These are phyloP conservation scores for Anableps anableps DNA, from an alignment of 2,797 vertebrate genomes.

Conservation along the genomic window DNA sequence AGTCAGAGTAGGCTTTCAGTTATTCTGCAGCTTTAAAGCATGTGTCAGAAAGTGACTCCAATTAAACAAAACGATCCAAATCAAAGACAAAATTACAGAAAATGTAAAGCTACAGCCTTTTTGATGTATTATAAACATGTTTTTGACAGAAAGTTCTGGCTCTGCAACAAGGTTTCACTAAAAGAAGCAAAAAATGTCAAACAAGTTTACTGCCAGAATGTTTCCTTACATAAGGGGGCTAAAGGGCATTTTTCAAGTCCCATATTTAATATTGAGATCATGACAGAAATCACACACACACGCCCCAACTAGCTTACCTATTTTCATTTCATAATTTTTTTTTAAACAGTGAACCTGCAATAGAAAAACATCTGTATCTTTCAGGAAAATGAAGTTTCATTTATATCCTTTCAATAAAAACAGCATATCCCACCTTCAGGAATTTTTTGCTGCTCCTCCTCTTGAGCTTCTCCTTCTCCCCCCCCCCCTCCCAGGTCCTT, in stretches of 20 bases:
- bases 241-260: not conserved
- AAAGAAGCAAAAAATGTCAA: not conserved
- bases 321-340: no score
- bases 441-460: constrained; percentile 88
- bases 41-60: not conserved
- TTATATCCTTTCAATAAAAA: not conserved
- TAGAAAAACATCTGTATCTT: not conserved
- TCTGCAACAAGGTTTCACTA: not conserved
- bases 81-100: not conserved
- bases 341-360: not conserved
- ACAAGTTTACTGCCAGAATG: not conserved
- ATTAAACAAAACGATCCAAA: not conserved
- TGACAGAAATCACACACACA: not conserved
- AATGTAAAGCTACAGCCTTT: not conserved
- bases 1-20: not conserved
- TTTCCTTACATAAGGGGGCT: not conserved
- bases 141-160: not conserved
- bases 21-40: not conserved
- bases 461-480: constrained; percentile 68
- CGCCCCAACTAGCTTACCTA: not conserved
- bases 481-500: constrained; percentile 66
- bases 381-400: not conserved
- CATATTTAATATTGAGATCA: not conserved
- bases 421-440: constrained; percentile 87
- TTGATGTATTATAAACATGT: not conserved